A percentile compares a stretch with the other conserved stretches of the same genome.
These are phyloP conservation scores for Crematogaster levior DNA, from an alignment of 2,888 invertebrate species.

Conservation along the genomic window DNA sequence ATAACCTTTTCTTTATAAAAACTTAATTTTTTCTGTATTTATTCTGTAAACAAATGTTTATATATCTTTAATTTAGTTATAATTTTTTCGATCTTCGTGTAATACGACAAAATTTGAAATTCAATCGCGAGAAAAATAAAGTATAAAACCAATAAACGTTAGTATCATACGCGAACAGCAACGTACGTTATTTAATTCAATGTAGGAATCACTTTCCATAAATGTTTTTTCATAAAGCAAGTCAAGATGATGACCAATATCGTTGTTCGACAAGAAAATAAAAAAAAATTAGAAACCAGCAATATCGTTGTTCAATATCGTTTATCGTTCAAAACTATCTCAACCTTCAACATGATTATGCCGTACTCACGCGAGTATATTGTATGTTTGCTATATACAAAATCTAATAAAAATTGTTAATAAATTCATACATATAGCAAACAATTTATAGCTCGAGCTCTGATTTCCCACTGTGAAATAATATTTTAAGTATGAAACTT, in stretches of 20 bases:
- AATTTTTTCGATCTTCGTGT: not conserved
- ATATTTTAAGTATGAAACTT: not conserved
- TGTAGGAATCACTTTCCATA: not conserved
- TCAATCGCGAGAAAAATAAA: not conserved
- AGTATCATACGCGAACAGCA: not conserved
- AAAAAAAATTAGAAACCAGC: not conserved
- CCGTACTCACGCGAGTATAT: not conserved
- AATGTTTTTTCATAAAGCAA: not conserved
- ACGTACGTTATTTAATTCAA: not conserved
- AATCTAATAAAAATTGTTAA: not conserved
- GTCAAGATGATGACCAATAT: not conserved
- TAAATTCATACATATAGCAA: too few relatives aligned
- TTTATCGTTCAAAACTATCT: not conserved
- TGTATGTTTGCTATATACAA: not conserved
- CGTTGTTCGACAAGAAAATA: not conserved
- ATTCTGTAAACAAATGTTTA: not conserved
- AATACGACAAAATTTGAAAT: not conserved
- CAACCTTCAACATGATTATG: not conserved
- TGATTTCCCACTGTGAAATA: not conserved
- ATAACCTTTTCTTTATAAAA: too few relatives aligned
- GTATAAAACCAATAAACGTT: not conserved
- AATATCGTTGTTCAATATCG: not conserved
- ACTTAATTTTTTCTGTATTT: not conserved
- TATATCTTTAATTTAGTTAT: not conserved
- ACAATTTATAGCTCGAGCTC: not conserved